Conservation (phyloP, 1,140 invertebrate species). For the Drosophila tropicalis region DNA sequence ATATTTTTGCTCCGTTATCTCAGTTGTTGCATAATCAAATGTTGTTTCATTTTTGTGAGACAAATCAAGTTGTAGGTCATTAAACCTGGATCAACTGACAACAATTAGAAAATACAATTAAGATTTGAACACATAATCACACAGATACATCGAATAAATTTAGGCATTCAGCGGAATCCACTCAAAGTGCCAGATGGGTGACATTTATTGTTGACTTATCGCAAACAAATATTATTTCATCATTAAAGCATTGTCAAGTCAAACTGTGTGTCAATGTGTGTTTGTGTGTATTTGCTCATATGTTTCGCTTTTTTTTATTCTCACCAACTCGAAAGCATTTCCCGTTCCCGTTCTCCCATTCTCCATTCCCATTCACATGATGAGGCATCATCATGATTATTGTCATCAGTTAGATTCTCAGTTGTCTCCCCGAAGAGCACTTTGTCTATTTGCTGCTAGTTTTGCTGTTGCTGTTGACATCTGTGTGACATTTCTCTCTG, state of each 20-base stretch:
- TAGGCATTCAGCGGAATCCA: conserved; percentile 2
- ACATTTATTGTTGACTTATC: conserved; percentile 31
- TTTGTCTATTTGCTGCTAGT: conserved; percentile 26
- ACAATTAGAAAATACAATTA: too few relatives aligned
- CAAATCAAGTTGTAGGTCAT: too few relatives aligned
- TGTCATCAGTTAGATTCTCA: conserved; percentile 9
- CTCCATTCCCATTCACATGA: background rate
- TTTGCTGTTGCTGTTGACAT: conserved; percentile 52
- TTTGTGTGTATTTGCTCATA: conserved; percentile 49
- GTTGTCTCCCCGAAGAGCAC: conserved; percentile 13
- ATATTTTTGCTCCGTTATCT: too few relatives aligned
- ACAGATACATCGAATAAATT: too few relatives aligned
- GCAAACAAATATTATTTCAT: conserved; percentile 64
- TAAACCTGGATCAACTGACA: too few relatives aligned
- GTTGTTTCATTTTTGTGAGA: too few relatives aligned
- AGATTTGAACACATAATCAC: too few relatives aligned
- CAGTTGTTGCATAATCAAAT: too few relatives aligned
- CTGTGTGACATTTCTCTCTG: conserved; percentile 43
- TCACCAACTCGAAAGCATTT: background rate
- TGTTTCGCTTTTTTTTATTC: conserved; percentile 18
- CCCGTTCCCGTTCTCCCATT: background rate
- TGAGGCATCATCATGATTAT: conserved; percentile 20
- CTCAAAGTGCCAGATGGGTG: background rate
- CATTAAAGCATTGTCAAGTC: conserved; percentile 23
- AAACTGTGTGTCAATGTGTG: conserved; percentile 19